Base-by-base conservation (phyloP, 2,888 invertebrate species). In the Tortrix viridana region DNA sequence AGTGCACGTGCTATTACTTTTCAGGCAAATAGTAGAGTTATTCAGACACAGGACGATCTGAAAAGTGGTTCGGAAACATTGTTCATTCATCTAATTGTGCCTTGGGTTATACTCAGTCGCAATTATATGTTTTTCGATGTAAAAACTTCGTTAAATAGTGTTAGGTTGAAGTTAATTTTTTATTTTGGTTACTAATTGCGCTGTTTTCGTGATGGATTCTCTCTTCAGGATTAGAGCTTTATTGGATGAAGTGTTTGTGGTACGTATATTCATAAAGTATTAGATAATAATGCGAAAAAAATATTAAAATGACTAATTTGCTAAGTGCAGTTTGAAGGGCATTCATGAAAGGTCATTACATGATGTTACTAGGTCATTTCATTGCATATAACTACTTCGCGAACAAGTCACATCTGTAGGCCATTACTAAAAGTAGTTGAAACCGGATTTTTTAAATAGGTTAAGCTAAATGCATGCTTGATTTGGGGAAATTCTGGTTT, bases 1-100 rank as follows among this genome's bases (percentile, higher is more conserved):
- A 79, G 85, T 89, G 89, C 91, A 91, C 91, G 91, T 91, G 91
- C 88, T 91, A 88, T 84, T 84, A 85, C 77, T 86, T 89, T 88
- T 88, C 84, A 88, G 85, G 82, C 85, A 79, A 79, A 82, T 84
- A 82, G 77, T 66, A 72, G 74, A 73, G 76, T 78, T 76, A 84
- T 83, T 83, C 81, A 81, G 77, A 74, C 65, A 60, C 70, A 71
- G 74, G 76, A 65, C 70, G 69, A 57, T 50, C 66, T 74, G 57
- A 66, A 74, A 74, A 72, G 67, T 69, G 66, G 67, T 71, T 70
- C 65, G 65, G 69, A 60, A 66, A 5, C 19, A 53, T 12, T 48
- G n/a, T 14, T 44, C 69, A 74, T 68, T 68, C 59, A 69, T 57
- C 64, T 61, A 65, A 62, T 67, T 65, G 64, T 53, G 52, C 67